Evolutionary conservation across 2,113 vertebrate species (phyloP).

Genomic region (Rattus rattus): DNA sequence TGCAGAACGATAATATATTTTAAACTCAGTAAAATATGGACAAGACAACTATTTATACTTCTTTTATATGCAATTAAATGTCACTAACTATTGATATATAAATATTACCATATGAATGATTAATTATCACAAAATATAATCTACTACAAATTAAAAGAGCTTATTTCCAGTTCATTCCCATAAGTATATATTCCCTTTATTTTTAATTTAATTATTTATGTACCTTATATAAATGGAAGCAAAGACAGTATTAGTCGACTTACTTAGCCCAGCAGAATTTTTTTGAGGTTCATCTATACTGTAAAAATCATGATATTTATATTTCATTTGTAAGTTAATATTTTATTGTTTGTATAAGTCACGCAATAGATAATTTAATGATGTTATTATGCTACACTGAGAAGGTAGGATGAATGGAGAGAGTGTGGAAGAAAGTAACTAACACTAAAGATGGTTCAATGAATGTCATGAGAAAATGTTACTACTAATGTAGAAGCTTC

Average conservation of each 20-base stretch:
- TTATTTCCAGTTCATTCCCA: neutral
- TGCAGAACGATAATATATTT: too few relatives aligned
- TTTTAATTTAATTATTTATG: neutral
- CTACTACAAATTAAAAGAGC: neutral
- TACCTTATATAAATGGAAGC: neutral
- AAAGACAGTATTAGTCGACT: neutral
- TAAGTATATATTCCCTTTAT: neutral
- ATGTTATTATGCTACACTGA: neutral
- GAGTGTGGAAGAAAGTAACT: neutral
- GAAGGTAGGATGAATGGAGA: neutral
- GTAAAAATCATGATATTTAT: neutral
- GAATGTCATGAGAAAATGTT: neutral
- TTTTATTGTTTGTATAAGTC: neutral
- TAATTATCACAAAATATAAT: neutral
- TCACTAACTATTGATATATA: neutral
- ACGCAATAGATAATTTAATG: neutral
- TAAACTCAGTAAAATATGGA: neutral
- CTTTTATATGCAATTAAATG: neutral
- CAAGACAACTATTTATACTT: neutral
- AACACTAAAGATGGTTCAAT: neutral
- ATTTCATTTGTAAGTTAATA: neutral
- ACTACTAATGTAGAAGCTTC: neutral
- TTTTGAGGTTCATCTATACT: neutral
- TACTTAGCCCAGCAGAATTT: neutral
- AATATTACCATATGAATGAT: neutral